Percentiles rank a stretch among this genome's conserved stretches.
phyloP scores from a whole-genome alignment of 2,113 vertebrate genomes.

The Atlantisia rogersi region DNA sequence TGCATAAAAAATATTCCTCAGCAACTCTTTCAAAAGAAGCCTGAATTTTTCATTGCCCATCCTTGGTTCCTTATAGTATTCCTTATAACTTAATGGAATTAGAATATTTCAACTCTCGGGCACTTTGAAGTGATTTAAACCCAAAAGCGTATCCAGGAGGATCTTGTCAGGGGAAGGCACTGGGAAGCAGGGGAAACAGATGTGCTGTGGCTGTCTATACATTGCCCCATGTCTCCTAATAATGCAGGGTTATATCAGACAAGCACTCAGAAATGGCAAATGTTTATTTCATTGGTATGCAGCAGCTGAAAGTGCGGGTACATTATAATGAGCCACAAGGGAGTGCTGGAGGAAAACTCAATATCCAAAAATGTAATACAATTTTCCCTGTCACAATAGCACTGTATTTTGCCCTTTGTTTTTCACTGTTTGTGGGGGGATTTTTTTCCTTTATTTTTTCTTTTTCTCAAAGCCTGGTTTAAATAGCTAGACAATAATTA shows the following conservation, averaged over 20 bases:
- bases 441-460: too few relatives aligned
- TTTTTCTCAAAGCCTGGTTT: neutral
- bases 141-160: neutral
- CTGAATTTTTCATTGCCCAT: neutral
- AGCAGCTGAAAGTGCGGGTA: neutral
- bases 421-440: fast-evolving
- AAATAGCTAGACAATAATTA: slow-evolving; percentile 43
- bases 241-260: neutral
- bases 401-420: neutral
- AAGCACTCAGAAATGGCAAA: neutral
- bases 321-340: slow-evolving; percentile 4
- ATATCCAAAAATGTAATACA: neutral
- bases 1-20: neutral
- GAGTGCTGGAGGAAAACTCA: slow-evolving; percentile 43
- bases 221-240: neutral
- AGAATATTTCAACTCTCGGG: neutral
- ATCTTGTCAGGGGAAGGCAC: neutral
- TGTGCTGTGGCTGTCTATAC: neutral
- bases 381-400: neutral
- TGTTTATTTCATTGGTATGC: slow-evolving; percentile 3
- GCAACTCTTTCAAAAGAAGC: neutral
- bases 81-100: neutral
- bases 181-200: neutral
- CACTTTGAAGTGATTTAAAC: neutral
- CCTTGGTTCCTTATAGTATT: neutral